Percentiles rank a stretch among this genome's conserved stretches.
Evolutionary conservation across 1,140 invertebrate species (phyloP).

Genomic region (Archivesica marissinica): DNA sequence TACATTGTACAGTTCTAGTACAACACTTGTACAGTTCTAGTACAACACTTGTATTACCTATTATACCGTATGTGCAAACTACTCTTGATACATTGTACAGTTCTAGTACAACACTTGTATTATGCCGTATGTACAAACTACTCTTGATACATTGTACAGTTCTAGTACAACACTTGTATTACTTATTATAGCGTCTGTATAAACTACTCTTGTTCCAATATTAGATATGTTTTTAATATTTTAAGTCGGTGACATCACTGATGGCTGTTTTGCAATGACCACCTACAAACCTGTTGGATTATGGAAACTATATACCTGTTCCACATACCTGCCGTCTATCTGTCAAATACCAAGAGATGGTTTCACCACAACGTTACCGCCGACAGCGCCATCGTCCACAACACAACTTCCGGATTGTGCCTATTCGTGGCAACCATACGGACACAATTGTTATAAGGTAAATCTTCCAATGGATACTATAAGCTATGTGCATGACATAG

Average conservation of each 20-base stretch:
- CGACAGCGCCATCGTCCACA: not conserved
- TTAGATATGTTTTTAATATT: not conserved
- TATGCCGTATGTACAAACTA: too few species aligned
- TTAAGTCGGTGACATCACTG: not conserved
- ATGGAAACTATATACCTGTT: constrained; percentile 2
- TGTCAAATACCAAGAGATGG: constrained; percentile 23
- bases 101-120: too few species aligned
- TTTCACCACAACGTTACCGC: not conserved
- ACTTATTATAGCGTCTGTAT: not conserved
- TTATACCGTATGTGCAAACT: too few species aligned
- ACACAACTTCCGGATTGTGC: not conserved
- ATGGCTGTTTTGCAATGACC: constrained; percentile 20
- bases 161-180: too few species aligned
- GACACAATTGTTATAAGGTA: constrained; percentile 14
- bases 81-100: too few species aligned
- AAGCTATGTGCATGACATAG: not conserved
- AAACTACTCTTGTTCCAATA: not conserved
- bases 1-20: too few species aligned
- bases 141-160: too few species aligned
- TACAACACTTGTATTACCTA: too few species aligned
- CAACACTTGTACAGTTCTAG: too few species aligned
- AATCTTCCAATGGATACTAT: not conserved
- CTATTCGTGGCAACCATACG: not conserved
- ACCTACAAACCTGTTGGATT: not conserved
- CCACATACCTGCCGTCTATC: not conserved